A percentile compares a stretch with the other conserved stretches of the same genome.
phyloP scores from a whole-genome alignment of 35 echinoderm and acorn worm genomes.

The Patiria miniata region DNA sequence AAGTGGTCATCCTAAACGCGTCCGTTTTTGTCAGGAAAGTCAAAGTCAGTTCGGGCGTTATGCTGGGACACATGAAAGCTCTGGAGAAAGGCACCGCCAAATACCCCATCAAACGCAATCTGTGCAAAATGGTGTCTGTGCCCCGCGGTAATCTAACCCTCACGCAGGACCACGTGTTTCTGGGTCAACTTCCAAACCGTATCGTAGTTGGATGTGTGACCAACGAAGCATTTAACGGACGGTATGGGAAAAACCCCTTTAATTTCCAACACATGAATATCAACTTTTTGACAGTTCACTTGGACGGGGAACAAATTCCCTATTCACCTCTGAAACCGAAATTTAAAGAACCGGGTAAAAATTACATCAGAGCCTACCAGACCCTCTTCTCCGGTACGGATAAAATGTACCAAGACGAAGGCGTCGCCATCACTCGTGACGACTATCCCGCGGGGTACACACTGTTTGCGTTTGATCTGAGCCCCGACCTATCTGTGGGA shows the following conservation, averaged over 20 bases:
- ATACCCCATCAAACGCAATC: constrained; percentile 56
- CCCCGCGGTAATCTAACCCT: constrained; percentile 57
- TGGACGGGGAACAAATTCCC: constrained; percentile 32
- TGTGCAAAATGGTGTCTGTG: constrained; percentile 69
- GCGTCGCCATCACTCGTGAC: constrained; percentile 49
- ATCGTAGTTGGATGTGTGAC: constrained; percentile 55
- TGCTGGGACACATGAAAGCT: constrained; percentile 47
- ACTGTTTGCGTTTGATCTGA: constrained; percentile 58
- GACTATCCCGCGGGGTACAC: constrained; percentile 49
- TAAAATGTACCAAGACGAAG: constrained; percentile 53
- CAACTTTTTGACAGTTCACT: constrained; percentile 15
- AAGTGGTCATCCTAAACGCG: constrained; percentile 8
- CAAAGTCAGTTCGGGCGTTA: constrained; percentile 29
- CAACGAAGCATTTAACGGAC: constrained; percentile 53
- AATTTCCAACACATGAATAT: constrained; percentile 60
- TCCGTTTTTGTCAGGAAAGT: constrained; percentile 29
- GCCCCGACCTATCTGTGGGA: constrained; percentile 47
- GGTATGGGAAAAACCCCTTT: constrained; percentile 39
- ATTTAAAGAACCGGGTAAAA: not conserved
- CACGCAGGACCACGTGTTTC: constrained; percentile 61
- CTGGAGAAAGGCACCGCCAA: constrained; percentile 70
- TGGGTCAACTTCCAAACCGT: constrained; percentile 58
- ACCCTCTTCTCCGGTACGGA: constrained; percentile 51
- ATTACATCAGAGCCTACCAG: constrained; percentile 39
- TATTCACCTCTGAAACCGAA: constrained; percentile 10